These are phyloP conservation scores for Rhamphomyia laevipes DNA, from an alignment of 2,888 invertebrate species.

Conservation along the genomic window DNA sequence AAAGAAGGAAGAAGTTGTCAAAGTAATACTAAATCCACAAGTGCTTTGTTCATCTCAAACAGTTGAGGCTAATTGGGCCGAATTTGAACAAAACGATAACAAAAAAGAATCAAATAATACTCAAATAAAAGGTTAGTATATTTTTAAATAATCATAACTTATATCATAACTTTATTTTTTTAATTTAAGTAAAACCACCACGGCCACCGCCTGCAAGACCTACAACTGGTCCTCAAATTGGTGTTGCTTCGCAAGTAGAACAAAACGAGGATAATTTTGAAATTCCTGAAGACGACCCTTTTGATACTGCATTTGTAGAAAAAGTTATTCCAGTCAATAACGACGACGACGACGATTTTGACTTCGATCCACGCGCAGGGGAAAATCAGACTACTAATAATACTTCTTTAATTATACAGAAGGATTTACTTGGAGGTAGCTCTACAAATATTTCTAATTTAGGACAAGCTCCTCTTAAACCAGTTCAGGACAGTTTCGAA, in stretches of 20 bases:
- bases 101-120: slow-evolving; percentile 12
- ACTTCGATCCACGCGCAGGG: slow-evolving; percentile 55
- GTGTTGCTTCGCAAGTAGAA: slow-evolving; percentile 26
- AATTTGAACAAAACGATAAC: slow-evolving; percentile 45
- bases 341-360: slow-evolving; percentile 38
- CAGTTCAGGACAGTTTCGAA: slow-evolving; percentile 42
- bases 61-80: slow-evolving; percentile 49
- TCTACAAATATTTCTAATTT: slow-evolving; percentile 60
- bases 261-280: slow-evolving; percentile 45
- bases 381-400: slow-evolving; percentile 40
- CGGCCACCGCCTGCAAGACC: slow-evolving; percentile 36
- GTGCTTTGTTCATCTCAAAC: slow-evolving; percentile 40
- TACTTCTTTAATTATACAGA: slow-evolving; percentile 38
- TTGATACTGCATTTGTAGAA: slow-evolving; percentile 74
- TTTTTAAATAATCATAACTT: neutral
- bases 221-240: slow-evolving; percentile 27
- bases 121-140: slow-evolving; percentile 28
- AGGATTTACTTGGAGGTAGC: slow-evolving; percentile 65
- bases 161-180: neutral
- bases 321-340: slow-evolving; percentile 49
- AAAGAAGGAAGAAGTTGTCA: slow-evolving; percentile 42
- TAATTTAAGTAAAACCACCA: slow-evolving; percentile 31
- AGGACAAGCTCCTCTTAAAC: slow-evolving; percentile 55
- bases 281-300: slow-evolving; percentile 53
- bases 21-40: slow-evolving; percentile 31